Evolutionary conservation across 2,888 invertebrate species (phyloP).

Genomic region (Iphiclides podalirius): DNA sequence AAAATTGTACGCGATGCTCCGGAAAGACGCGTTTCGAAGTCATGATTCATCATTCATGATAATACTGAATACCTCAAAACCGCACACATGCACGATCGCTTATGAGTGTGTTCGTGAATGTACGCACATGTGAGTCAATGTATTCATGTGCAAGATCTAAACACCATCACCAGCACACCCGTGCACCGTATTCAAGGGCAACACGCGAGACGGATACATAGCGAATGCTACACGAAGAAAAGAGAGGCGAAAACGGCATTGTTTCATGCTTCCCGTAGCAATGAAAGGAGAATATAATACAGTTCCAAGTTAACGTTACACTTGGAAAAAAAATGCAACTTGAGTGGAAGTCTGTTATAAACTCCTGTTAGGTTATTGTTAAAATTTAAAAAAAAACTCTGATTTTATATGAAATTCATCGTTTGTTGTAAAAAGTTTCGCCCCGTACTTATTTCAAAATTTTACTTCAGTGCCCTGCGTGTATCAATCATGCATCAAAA

Average conservation of each 20-base stretch:
- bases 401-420: too few species aligned
- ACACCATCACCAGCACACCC: conserved; percentile 58
- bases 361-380: neutral
- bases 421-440: too few species aligned
- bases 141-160: conserved; percentile 35
- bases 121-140: conserved; percentile 21
- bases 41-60: conserved; percentile 43
- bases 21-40: conserved; percentile 33
- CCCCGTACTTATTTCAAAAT: too few species aligned
- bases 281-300: conserved; percentile 70
- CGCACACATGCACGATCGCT: conserved; percentile 38
- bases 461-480: too few species aligned
- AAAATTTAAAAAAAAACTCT: too few species aligned
- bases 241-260: conserved; percentile 59
- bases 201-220: conserved; percentile 57
- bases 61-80: conserved; percentile 40
- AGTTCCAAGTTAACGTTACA: conserved; percentile 66
- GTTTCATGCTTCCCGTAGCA: conserved; percentile 73
- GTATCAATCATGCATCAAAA: too few species aligned
- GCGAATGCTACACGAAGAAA: conserved; percentile 42
- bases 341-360: neutral
- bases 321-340: conserved; percentile 30
- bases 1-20: conserved; percentile 23
- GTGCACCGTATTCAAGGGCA: conserved; percentile 65
- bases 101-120: conserved; percentile 17